A percentile compares a stretch with the other conserved stretches of the same genome.
Conservation (phyloP, 2,888 invertebrate species). For the Macrosiphum euphorbiae region DNA sequence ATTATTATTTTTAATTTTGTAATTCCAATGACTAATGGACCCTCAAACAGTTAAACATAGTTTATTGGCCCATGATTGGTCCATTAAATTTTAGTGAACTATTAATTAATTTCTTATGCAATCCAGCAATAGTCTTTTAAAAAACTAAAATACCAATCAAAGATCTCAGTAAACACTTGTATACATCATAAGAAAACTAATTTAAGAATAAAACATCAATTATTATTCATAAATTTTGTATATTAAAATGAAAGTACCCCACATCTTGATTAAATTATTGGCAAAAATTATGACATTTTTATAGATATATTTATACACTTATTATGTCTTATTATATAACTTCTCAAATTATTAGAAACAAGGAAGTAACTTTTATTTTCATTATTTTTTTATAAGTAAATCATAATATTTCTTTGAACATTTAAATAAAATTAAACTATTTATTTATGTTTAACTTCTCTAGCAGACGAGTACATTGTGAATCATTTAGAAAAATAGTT, state of each 20-base stretch:
- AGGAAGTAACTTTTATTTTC: neutral
- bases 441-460: conserved; percentile 28
- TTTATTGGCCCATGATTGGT: neutral
- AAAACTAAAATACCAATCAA: neutral
- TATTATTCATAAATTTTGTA: neutral
- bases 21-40: neutral
- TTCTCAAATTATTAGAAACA: neutral
- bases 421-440: neutral
- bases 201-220: neutral
- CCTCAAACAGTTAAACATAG: neutral
- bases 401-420: neutral
- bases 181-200: too few species aligned
- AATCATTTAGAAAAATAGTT: neutral
- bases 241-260: neutral
- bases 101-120: neutral
- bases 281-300: neutral
- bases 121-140: neutral
- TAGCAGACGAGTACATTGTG: neutral
- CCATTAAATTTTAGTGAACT: too few species aligned
- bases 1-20: neutral
- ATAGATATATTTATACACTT: neutral
- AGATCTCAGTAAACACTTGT: neutral
- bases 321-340: neutral
- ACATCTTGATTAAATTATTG: neutral
- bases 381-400: neutral